Conservation (phyloP, 2,888 invertebrate species). For the Amiota communis region DNA sequence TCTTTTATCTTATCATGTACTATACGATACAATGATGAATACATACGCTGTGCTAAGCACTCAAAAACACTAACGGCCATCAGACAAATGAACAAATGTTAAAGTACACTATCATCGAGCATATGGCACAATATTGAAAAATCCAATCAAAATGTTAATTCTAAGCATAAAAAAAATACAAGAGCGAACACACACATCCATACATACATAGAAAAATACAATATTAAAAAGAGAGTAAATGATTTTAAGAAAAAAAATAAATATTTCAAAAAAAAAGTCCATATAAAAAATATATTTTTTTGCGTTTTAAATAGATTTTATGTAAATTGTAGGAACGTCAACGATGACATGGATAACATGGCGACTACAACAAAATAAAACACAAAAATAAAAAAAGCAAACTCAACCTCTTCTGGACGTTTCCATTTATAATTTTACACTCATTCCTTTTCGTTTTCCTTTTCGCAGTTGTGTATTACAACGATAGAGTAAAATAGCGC, state of each 20-base stretch:
- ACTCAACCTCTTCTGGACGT: not conserved
- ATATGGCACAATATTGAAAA: slow-evolving; percentile 65
- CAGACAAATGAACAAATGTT: not conserved
- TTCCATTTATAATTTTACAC: not conserved
- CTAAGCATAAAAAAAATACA: slow-evolving; percentile 32
- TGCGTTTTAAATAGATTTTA: slow-evolving; percentile 17
- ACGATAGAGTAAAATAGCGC: too few relatives aligned
- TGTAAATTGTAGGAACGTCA: not conserved
- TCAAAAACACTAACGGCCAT: not conserved
- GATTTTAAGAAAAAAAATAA: slow-evolving; percentile 3
- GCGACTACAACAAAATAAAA: not conserved
- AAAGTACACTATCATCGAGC: slow-evolving; percentile 22
- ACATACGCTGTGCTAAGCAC: not conserved
- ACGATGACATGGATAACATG: not conserved
- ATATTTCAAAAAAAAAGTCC: not conserved
- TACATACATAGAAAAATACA: not conserved
- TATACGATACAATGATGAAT: not conserved
- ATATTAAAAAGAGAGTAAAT: not conserved
- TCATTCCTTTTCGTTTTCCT: not conserved
- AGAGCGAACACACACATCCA: slow-evolving; percentile 1
- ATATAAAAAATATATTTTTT: not conserved
- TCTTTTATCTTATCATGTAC: slow-evolving; percentile 17
- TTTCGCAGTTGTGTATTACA: not conserved
- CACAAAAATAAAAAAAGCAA: too few relatives aligned
- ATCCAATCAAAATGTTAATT: slow-evolving; percentile 67